phyloP scores from a whole-genome alignment of 2,113 vertebrate genomes.

The Crypturellus undulatus region DNA sequence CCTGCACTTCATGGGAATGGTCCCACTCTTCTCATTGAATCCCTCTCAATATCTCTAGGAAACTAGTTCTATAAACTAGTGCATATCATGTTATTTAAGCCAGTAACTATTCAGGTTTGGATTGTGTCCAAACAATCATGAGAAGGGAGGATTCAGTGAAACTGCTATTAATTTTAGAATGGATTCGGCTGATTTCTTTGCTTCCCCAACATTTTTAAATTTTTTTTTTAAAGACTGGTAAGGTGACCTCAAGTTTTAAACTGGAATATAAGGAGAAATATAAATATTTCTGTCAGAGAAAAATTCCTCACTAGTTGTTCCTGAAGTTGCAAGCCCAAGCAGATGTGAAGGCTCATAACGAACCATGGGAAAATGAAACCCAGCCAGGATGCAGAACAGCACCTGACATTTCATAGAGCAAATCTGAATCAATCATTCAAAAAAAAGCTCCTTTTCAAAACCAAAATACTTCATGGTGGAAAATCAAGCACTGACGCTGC shows the following conservation, averaged over 20 bases:
- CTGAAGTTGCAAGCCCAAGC: background rate
- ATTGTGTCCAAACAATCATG: background rate
- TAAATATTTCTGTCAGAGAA: background rate
- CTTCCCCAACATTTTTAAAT: background rate
- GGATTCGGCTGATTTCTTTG: background rate
- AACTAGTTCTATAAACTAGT: background rate
- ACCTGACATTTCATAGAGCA: background rate
- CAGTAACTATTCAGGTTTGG: background rate
- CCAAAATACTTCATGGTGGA: background rate
- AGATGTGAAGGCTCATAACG: background rate
- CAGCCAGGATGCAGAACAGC: background rate
- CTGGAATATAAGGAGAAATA: background rate
- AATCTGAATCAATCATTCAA: background rate
- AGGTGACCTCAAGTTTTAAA: background rate
- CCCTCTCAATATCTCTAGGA: background rate
- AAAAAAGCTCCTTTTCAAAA: background rate
- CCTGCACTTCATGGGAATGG: background rate
- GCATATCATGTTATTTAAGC: background rate
- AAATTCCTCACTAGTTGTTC: background rate
- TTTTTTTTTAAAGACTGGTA: background rate
- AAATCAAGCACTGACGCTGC: no score
- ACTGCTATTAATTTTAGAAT: background rate
- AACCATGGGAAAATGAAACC: background rate
- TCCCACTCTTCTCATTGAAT: rapidly evolving
- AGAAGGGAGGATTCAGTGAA: background rate